These are phyloP conservation scores for Microctonus hyperodae DNA, from an alignment of 2,888 invertebrate species.

Conservation along the genomic window DNA sequence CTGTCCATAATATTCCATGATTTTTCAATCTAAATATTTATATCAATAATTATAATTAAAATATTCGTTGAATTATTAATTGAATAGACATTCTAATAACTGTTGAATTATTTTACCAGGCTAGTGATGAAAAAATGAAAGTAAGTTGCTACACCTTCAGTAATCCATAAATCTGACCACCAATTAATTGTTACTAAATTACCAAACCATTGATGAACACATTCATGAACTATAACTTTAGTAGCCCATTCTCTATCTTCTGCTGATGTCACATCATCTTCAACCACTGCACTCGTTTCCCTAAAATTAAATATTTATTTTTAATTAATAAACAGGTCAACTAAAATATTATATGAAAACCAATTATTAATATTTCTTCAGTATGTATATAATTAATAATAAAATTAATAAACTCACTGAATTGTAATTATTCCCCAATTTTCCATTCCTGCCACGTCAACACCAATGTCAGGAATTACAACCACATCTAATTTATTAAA, in stretches of 20 bases:
- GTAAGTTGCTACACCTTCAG: conserved; percentile 67
- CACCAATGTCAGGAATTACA: conserved; percentile 87
- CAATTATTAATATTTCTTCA: too few species aligned
- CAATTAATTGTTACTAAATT: conserved; percentile 60
- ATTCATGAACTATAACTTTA: conserved; percentile 65
- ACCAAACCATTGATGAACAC: conserved; percentile 68
- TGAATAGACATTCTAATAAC: too few species aligned
- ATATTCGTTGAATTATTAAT: too few species aligned
- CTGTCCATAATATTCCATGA: background rate
- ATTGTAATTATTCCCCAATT: conserved; percentile 90
- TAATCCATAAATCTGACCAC: conserved; percentile 63
- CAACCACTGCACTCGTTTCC: conserved; percentile 42
- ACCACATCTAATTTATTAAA: conserved; percentile 89
- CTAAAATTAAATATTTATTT: conserved; percentile 37
- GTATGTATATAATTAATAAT: too few species aligned
- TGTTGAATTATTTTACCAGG: conserved; percentile 45
- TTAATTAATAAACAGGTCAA: background rate
- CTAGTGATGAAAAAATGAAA: conserved; percentile 60
- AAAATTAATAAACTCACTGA: background rate
- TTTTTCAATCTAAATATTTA: background rate
- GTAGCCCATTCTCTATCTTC: conserved; percentile 39
- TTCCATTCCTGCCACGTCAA: conserved; percentile 82
- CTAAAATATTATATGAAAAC: too few species aligned
- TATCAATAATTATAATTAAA: too few species aligned
- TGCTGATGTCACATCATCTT: conserved; percentile 36